Conservation (phyloP, 2,113 vertebrate genomes). For the Aviceda subcristata region DNA sequence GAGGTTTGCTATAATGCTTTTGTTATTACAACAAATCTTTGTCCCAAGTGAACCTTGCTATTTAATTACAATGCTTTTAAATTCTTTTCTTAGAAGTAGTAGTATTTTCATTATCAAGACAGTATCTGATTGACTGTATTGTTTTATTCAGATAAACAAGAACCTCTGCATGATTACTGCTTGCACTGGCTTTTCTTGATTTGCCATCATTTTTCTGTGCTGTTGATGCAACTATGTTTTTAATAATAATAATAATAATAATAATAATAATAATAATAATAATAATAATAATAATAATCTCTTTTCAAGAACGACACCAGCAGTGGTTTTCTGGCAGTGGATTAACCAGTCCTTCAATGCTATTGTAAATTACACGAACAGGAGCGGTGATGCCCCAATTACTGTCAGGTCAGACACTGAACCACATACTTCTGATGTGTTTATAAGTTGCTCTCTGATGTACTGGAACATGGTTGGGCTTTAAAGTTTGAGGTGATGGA, state of each 20-base stretch:
- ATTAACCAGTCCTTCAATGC: constrained; percentile 99
- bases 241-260: no score
- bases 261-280: no score
- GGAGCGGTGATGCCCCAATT: constrained; percentile 94
- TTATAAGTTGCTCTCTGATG: neutral
- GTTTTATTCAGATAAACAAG: neutral
- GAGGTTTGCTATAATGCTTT: neutral
- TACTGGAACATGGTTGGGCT: neutral
- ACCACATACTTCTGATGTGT: neutral
- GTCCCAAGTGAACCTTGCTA: neutral
- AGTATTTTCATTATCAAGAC: neutral
- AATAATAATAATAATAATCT: neutral
- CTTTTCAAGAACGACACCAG: constrained; percentile 87
- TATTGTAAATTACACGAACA: constrained; percentile 96
- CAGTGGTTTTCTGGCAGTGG: constrained; percentile 98
- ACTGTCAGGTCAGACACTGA: constrained; percentile 81
- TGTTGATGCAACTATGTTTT: neutral
- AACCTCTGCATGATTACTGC: neutral
- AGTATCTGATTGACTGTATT: neutral
- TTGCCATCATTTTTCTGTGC: neutral
- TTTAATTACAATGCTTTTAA: neutral
- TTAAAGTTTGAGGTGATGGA: neutral
- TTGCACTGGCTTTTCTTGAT: neutral
- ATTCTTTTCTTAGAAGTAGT: neutral
- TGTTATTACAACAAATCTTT: neutral